phyloP scores from a whole-genome alignment of 2,797 vertebrate genomes.

The Hydrolagus colliei region DNA sequence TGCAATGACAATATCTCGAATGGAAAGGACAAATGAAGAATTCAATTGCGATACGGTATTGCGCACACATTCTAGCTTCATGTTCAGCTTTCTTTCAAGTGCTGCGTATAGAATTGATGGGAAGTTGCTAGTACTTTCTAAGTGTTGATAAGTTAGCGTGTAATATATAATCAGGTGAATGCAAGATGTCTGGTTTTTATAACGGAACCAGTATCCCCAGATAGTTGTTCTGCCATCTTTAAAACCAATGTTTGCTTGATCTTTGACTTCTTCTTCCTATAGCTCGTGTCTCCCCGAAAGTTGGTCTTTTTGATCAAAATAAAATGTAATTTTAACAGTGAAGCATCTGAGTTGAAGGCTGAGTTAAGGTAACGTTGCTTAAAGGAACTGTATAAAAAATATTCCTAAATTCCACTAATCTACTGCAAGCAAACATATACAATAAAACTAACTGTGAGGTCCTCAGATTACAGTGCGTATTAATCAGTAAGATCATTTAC shows the following conservation, averaged over 20 bases:
- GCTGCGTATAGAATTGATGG: background rate
- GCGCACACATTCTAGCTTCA: background rate
- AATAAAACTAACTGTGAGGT: slow-evolving; percentile 55
- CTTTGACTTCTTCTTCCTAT: slow-evolving; percentile 55
- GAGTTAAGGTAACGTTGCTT: slow-evolving; percentile 68
- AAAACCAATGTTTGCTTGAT: slow-evolving; percentile 70
- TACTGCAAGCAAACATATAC: slow-evolving; percentile 42
- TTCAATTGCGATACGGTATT: background rate
- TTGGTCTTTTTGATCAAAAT: slow-evolving; percentile 55
- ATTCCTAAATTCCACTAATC: slow-evolving; percentile 57
- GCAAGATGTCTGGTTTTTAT: slow-evolving; percentile 56
- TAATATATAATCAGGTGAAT: background rate
- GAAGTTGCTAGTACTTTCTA: background rate
- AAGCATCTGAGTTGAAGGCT: slow-evolving; percentile 61
- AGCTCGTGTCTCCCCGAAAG: slow-evolving; percentile 56
- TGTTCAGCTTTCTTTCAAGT: background rate
- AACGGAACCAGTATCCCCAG: slow-evolving; percentile 55
- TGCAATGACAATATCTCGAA: background rate
- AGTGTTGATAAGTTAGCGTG: background rate
- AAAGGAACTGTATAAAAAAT: slow-evolving; percentile 52
- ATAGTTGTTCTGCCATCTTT: slow-evolving; percentile 60
- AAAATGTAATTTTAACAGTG: slow-evolving; percentile 59
- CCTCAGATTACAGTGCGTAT: slow-evolving; percentile 34
- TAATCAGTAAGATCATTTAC: slow-evolving; percentile 29
- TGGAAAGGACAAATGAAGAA: background rate